These are phyloP conservation scores for Todiramphus chloris DNA, from an alignment of 2,113 vertebrate species.

Conservation along the genomic window DNA sequence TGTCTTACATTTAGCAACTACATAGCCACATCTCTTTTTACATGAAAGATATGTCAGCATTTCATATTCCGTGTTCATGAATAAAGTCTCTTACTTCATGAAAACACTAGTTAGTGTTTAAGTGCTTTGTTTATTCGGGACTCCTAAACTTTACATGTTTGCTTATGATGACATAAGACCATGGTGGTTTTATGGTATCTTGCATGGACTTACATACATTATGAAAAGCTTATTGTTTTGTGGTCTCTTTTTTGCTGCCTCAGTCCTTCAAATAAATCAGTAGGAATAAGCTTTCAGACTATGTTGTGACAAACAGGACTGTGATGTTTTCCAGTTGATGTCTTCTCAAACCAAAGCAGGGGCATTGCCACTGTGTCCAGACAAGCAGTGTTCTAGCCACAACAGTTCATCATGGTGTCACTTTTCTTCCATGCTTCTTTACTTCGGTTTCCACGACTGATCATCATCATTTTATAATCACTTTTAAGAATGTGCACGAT, in stretches of 20 bases:
- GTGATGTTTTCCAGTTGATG: neutral
- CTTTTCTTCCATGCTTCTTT: neutral
- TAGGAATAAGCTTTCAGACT: neutral
- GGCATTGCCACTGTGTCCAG: neutral
- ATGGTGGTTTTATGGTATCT: neutral
- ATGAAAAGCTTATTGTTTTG: neutral
- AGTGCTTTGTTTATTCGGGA: neutral
- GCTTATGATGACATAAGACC: neutral
- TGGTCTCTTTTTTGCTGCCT: neutral
- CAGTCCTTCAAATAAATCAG: neutral
- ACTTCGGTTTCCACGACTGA: neutral
- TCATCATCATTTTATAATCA: neutral
- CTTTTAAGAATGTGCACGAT: neutral
- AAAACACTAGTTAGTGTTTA: neutral
- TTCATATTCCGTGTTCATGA: neutral
- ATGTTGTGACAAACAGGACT: neutral
- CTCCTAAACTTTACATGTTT: neutral
- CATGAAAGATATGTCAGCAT: neutral
- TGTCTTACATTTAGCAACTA: neutral
- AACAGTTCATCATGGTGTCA: neutral
- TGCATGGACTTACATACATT: neutral
- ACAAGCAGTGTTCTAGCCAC: accelerated
- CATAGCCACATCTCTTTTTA: neutral
- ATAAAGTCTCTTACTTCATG: neutral
- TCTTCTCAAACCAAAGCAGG: neutral